Conservation (phyloP, 2,888 invertebrate genomes). For the Coelinius sp. region DNA sequence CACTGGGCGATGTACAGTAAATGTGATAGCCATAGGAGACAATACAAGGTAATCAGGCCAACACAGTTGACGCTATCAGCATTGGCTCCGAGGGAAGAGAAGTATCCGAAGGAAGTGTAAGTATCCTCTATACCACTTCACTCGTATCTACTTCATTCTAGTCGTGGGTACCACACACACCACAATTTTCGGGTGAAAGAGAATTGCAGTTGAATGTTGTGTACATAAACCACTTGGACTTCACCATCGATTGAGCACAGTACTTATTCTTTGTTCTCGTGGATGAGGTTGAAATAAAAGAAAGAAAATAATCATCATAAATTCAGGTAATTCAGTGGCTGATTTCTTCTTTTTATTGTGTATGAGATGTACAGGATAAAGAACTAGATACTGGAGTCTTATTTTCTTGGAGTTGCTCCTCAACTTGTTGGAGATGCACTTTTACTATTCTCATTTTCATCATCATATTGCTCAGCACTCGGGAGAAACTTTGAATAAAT, state of each 20-base stretch:
- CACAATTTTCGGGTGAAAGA: not conserved
- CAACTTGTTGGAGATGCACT: not conserved
- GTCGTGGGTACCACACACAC: not conserved
- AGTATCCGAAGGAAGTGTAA: not conserved
- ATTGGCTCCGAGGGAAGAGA: constrained; percentile 3
- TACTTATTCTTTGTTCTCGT: not conserved
- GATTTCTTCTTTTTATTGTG: too few relatives aligned
- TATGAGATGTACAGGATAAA: not conserved
- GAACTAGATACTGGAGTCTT: not conserved
- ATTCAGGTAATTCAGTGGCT: not conserved
- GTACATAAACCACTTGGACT: constrained; percentile 11
- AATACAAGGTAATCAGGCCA: constrained; percentile 6
- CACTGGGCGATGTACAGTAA: not conserved
- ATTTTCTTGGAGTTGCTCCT: not conserved
- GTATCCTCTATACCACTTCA: not conserved
- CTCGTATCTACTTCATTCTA: not conserved
- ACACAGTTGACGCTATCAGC: constrained; percentile 17
- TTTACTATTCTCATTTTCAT: not conserved
- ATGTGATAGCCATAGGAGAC: constrained; percentile 1
- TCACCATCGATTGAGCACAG: not conserved
- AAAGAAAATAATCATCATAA: not conserved
- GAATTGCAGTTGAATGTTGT: not conserved
- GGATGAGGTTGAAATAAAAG: not conserved
- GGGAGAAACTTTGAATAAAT: not conserved
- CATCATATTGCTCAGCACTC: not conserved